Percentiles rank a stretch among this genome's conserved stretches.
Conservation (phyloP, 2,113 vertebrate species). For the Hemichromis elongatus region DNA sequence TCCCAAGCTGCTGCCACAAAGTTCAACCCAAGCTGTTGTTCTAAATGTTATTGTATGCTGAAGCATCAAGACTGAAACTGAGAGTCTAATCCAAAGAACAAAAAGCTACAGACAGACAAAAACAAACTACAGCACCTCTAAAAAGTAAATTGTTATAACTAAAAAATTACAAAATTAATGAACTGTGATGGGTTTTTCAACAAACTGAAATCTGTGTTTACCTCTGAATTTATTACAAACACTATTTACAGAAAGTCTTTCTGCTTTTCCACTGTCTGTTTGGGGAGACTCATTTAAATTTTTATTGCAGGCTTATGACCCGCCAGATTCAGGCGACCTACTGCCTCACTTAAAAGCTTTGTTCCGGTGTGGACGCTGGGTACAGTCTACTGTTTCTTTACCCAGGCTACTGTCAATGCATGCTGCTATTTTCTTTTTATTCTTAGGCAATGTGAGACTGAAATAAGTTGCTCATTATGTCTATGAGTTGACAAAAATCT, state of each 20-base stretch:
- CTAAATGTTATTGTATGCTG: background rate
- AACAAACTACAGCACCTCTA: background rate
- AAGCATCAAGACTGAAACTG: background rate
- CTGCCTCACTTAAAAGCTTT: slow-evolving; percentile 24
- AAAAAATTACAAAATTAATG: background rate
- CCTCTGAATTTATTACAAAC: slow-evolving; percentile 16
- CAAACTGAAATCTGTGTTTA: slow-evolving; percentile 1
- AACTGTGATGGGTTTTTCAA: slow-evolving; percentile 1
- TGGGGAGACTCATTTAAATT: slow-evolving; percentile 36
- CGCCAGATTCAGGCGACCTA: slow-evolving; percentile 30
- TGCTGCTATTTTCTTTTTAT: background rate
- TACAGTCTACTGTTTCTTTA: slow-evolving; percentile 29
- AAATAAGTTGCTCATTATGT: slow-evolving; percentile 27
- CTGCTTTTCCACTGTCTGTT: slow-evolving; percentile 2
- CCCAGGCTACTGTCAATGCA: background rate
- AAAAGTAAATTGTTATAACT: background rate
- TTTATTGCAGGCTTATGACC: slow-evolving; percentile 51
- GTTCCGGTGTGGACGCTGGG: background rate
- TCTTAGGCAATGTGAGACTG: background rate
- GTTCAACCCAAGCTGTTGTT: background rate
- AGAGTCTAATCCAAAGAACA: background rate
- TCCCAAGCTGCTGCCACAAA: background rate
- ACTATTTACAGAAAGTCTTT: background rate
- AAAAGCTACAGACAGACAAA: background rate
- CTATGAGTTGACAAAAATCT: background rate